Evolutionary conservation across 1,140 invertebrate species (phyloP).

Genomic region (Euborellia annulipes): DNA sequence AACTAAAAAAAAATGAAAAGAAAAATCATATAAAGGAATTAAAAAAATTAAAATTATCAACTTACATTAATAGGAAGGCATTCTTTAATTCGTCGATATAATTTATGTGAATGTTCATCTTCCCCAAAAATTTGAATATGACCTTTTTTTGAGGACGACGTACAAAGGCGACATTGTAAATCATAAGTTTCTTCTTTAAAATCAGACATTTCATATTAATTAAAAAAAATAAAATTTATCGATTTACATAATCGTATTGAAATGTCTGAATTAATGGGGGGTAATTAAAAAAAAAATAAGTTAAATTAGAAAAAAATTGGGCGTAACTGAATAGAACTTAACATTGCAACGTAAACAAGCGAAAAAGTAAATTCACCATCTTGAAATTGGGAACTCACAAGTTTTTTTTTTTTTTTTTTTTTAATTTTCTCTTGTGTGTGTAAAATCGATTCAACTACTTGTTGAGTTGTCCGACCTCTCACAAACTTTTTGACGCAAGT

Average conservation of each 20-base stretch:
- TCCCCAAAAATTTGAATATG: slow-evolving; percentile 9
- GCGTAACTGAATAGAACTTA: slow-evolving; percentile 6
- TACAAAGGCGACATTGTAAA: slow-evolving; percentile 10
- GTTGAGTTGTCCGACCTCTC: too few relatives aligned
- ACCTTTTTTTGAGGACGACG: slow-evolving; percentile 9
- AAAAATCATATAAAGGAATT: slow-evolving; percentile 1
- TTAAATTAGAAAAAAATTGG: slow-evolving; percentile 6
- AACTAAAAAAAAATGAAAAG: slow-evolving; percentile 5
- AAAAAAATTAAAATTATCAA: neutral
- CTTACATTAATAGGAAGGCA: slow-evolving; percentile 8
- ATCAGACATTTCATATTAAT: slow-evolving; percentile 7
- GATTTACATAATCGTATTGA: neutral
- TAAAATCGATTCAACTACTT: too few relatives aligned
- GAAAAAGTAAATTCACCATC: too few relatives aligned
- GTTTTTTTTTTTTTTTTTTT: too few relatives aligned
- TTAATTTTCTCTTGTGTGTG: too few relatives aligned
- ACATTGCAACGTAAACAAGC: slow-evolving; percentile 10
- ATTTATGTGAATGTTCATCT: slow-evolving; percentile 2
- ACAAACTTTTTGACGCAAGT: too few relatives aligned
- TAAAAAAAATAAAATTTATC: neutral
- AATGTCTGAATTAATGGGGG: neutral
- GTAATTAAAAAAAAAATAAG: slow-evolving; percentile 2
- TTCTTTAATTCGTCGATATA: slow-evolving; percentile 7
- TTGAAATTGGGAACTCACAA: too few relatives aligned
- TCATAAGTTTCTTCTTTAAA: slow-evolving; percentile 5